Evolutionary conservation across 2,113 vertebrate species (phyloP).

Genomic region (Globicephala melas): DNA sequence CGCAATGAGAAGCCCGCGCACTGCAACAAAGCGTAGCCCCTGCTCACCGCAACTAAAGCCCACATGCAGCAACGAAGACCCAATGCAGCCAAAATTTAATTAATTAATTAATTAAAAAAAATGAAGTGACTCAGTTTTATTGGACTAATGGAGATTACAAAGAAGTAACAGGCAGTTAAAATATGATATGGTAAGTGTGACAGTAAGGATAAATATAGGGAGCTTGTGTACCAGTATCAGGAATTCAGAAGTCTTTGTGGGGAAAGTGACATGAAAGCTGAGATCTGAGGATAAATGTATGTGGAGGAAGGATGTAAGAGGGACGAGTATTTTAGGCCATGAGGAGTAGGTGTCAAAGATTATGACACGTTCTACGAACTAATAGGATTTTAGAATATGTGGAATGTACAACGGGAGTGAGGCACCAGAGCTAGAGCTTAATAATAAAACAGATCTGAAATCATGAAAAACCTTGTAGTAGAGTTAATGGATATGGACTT

Average conservation of each 20-base stretch:
- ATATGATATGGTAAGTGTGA: background rate
- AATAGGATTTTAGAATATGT: background rate
- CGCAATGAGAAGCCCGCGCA: too few species aligned
- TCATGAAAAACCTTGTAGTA: background rate
- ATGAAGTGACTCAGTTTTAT: slow-evolving; percentile 23
- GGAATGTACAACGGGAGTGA: background rate
- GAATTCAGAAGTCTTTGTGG: background rate
- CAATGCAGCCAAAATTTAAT: too few species aligned
- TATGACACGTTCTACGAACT: background rate
- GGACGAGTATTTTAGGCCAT: background rate
- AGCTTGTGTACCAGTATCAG: background rate
- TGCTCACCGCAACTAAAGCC: too few species aligned
- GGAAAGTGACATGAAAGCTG: background rate
- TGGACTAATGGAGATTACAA: background rate
- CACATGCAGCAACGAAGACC: too few species aligned
- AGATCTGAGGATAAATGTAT: background rate
- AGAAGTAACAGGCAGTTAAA: slow-evolving; percentile 23
- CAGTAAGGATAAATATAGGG: background rate
- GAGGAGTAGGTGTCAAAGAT: background rate
- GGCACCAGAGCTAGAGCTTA: background rate
- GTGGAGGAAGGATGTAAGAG: background rate
- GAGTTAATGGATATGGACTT: background rate
- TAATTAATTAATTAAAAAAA: background rate
- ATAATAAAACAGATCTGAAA: background rate
- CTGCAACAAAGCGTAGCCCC: too few species aligned